These are phyloP conservation scores for Casuarius casuarius DNA, from an alignment of 2,113 vertebrate species.

Conservation along the genomic window DNA sequence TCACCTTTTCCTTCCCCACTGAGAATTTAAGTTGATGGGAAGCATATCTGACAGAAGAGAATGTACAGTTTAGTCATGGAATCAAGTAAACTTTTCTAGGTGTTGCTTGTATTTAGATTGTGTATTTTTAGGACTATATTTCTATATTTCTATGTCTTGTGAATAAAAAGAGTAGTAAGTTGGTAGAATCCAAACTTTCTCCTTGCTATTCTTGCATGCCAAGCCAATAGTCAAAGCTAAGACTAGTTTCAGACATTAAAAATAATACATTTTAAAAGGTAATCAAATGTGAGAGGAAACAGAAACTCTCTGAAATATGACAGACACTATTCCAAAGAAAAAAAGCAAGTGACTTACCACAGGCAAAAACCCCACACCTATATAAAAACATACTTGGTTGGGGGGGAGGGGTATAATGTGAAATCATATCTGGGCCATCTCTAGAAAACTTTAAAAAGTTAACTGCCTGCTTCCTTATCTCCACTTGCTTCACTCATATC, in stretches of 20 bases:
- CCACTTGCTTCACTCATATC: neutral
- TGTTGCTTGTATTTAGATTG: neutral
- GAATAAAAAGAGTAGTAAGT: neutral
- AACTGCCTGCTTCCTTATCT: neutral
- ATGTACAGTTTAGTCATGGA: neutral
- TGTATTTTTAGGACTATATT: neutral
- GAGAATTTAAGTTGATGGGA: neutral
- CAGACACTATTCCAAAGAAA: neutral
- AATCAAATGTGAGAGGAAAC: neutral
- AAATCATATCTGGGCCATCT: neutral
- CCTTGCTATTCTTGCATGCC: neutral
- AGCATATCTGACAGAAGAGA: neutral
- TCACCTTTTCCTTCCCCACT: neutral
- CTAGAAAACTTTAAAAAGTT: neutral
- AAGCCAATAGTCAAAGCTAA: neutral
- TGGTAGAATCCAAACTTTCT: neutral
- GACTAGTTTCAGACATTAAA: neutral
- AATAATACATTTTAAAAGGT: neutral
- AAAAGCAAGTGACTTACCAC: neutral
- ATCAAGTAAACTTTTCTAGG: neutral
- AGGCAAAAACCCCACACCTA: neutral
- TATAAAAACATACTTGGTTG: neutral
- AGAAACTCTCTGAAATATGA: neutral
- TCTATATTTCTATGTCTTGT: neutral
- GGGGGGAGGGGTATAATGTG: neutral